Evolutionary conservation across 2,888 invertebrate genomes (phyloP), one percentile per base, ranked within the genome.

Genomic region (Lasioglossum calceatum): DNA sequence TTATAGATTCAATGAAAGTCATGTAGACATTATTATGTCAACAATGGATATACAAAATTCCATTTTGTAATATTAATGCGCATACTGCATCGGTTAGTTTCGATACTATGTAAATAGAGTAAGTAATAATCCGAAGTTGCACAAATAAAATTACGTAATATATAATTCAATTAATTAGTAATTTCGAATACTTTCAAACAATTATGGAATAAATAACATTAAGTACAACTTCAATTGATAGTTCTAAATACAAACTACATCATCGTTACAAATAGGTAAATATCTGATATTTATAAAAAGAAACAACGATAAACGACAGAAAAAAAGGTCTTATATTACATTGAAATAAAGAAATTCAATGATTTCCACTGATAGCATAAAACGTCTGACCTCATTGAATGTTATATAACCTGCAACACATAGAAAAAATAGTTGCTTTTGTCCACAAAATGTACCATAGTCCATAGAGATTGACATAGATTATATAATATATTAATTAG

Each of bases 401-500:
- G 82, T 90, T 85, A 85, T 84, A 74, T 86, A 89, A 90, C 67
- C 87, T 86, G 87, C 84, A 89, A 90, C 84, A 86, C 71, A 86
- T 86, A 89, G 90, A 89, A 90, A 88, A 92, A 91, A 88, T 83
- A 83, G 83, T 91, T 80, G 67, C 67, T 82, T 87, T 89, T 90
- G 91, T 87, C 88, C 84, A 89, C 75, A 88, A 81, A 83, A 88
- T 89, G 88, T 86, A 87, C 86, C 79, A 81, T 82, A 85, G 87
- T 89, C 90, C 88, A 91, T 89, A 86, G 79, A 92, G 82, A 88
- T 89, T 88, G 84, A 92, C 91, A 90, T 92, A 91, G 89, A 91
- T 89, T 92, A 91, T 87, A 91, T 83, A 92, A 92, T 93, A 93
- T 92, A 93, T 93, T 92, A 92, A 91, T 91, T 92, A 91, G 91